Conservation (phyloP, 2,797 vertebrate species). For the Stomatorhinus walkeri region DNA sequence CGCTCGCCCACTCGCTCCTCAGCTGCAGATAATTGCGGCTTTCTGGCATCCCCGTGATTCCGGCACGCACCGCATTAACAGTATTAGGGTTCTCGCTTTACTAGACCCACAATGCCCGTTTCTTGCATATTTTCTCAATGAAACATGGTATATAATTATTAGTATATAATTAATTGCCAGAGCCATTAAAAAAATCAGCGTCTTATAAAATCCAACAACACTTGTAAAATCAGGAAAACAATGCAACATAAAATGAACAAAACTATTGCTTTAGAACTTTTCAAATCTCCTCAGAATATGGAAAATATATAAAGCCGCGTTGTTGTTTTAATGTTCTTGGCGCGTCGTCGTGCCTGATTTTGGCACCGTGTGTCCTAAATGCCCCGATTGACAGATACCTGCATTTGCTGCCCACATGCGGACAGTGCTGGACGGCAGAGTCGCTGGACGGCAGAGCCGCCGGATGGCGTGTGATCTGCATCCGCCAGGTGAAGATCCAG, state of each 20-base stretch:
- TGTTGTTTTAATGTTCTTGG: neutral
- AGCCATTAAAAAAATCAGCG: constrained; percentile 22
- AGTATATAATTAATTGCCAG: constrained; percentile 43
- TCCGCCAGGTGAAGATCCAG: neutral
- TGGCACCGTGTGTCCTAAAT: neutral
- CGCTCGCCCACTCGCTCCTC: constrained; percentile 36
- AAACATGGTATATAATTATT: constrained; percentile 44
- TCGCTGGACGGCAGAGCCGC: neutral
- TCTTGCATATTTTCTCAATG: constrained; percentile 54
- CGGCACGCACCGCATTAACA: constrained; percentile 53
- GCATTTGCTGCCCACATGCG: neutral
- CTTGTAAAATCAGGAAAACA: neutral
- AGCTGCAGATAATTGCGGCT: constrained; percentile 58
- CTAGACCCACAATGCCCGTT: constrained; percentile 47
- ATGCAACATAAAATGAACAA: neutral
- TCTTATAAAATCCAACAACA: neutral
- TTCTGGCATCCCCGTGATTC: constrained; percentile 47
- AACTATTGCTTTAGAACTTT: neutral
- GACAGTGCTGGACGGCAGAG: neutral
- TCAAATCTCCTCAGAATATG: neutral
- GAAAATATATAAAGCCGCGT: neutral
- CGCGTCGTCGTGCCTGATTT: no score
- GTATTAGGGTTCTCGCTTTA: constrained; percentile 51
- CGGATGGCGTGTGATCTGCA: no score
- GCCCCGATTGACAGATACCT: neutral